Evolutionary conservation across 2,888 invertebrate genomes (phyloP).

Genomic region (Himalopsyche tibetana): DNA sequence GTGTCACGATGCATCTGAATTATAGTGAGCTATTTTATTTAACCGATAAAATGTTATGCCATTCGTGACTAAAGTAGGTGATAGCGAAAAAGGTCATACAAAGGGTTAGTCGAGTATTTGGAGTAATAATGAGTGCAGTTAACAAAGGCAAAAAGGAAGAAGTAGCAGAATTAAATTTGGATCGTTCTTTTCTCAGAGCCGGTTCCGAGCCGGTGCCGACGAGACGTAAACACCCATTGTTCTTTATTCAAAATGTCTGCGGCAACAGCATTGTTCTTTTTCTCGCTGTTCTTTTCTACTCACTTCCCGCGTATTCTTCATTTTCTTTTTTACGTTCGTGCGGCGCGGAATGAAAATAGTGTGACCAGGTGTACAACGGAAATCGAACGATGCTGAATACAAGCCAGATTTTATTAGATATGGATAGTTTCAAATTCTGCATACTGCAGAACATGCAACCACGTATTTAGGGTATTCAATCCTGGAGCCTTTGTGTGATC

Average conservation of each 20-base stretch:
- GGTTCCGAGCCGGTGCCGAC: conserved; percentile 52
- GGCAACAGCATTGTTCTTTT: conserved; percentile 52
- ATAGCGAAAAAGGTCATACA: no score
- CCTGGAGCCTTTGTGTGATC: no score
- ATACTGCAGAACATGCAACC: no score
- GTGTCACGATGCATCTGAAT: no score
- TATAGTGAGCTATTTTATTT: no score
- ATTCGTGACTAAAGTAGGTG: no score
- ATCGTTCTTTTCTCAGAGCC: conserved; percentile 48
- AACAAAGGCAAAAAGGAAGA: conserved; percentile 26
- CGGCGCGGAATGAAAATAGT: neutral
- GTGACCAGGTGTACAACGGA: neutral
- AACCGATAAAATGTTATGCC: no score
- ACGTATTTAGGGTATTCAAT: no score
- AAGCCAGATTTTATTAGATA: no score
- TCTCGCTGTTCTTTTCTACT: conserved; percentile 50
- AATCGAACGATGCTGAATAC: no score
- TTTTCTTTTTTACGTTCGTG: conserved; percentile 46
- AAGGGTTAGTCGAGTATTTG: neutral
- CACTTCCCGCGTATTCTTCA: conserved; percentile 41
- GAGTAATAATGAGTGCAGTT: conserved; percentile 16
- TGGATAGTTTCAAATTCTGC: no score
- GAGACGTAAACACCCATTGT: conserved; percentile 56
- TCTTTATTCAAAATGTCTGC: conserved; percentile 60
- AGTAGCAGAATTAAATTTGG: conserved; percentile 11